Evolutionary conservation across 2,888 invertebrate genomes (phyloP).

Genomic region (Bimastos eiseni): DNA sequence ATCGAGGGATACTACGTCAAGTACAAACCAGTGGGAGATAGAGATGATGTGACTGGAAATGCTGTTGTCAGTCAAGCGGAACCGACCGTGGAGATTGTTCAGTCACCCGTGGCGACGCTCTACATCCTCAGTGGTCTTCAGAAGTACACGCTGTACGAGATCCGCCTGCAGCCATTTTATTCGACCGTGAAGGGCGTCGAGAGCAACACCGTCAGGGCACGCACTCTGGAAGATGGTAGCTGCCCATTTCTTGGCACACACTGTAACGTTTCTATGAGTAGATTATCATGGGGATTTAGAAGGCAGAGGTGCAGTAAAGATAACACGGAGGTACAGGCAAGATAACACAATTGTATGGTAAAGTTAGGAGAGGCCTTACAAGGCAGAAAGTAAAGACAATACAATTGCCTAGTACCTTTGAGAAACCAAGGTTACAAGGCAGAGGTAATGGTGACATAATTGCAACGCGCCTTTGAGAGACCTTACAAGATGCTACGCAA

Average conservation of each 20-base stretch:
- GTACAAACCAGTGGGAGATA: conserved; percentile 38
- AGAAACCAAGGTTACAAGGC: not conserved
- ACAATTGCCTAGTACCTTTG: not conserved
- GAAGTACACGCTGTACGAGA: conserved; percentile 86
- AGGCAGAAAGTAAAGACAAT: too few species aligned
- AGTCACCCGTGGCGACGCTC: conserved; percentile 41
- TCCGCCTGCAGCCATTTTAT: conserved; percentile 88
- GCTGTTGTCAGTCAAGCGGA: conserved; percentile 62
- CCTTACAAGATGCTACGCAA: not conserved
- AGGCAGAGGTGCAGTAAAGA: not conserved
- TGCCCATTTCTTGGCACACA: not conserved
- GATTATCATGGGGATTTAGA: not conserved
- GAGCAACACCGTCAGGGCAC: conserved; percentile 79
- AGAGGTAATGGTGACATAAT: not conserved
- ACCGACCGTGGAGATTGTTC: conserved; percentile 73
- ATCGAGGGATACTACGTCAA: conserved; percentile 54
- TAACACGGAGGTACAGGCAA: too few species aligned
- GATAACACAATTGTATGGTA: too few species aligned
- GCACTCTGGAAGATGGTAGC: conserved; percentile 78
- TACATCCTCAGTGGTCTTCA: conserved; percentile 71
- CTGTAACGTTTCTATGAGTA: not conserved
- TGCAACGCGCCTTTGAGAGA: not conserved
- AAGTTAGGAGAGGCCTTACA: too few species aligned
- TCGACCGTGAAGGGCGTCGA: conserved; percentile 85
- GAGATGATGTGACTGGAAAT: not conserved